Base-by-base conservation (phyloP, 2,797 vertebrate genomes). In the Arnoldichthys spilopterus region DNA sequence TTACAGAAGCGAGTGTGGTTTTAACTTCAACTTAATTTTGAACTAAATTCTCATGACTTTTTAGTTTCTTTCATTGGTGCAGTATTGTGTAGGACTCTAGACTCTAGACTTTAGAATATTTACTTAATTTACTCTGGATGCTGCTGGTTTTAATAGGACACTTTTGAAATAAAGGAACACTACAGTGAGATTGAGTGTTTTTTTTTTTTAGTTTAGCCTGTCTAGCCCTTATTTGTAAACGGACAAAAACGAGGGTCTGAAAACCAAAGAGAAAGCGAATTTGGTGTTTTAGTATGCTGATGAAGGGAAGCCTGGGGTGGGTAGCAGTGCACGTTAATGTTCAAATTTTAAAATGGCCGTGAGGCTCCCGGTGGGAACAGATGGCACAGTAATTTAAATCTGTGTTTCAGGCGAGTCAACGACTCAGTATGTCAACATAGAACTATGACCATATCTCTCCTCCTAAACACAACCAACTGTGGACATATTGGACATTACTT, bases 351-450 rank as follows among this genome's bases (percentile, higher is more conserved):
- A 89, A 84, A 90, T 85, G 88, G 84, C 86, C 84, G 80, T 37
- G 72, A 87, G 89, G 85, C 84, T 84, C 76, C 77, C 81, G 64
- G 83, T 79, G 83, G 84, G 82, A 91, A 85, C 89, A 91, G 89
- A 91, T 92, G 90, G 89, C 74, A 79, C 88, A 82, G 87, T 91
- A 68, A 91, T 91, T 91, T 89, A 87, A 88, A 83, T 88, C 83
- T 86, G 85, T 74, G 86, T 86, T 85, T 90, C 76, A 84, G 82
- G 85, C 90, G 85, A 89, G 85, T 82, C 89, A 84, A 89, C 84
- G 81, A 86, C 88, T 85, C 73, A 75, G 78, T 30, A 28, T 87
- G 89, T 92, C 86, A 88, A 89, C 83, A 87, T 72, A 82, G 82
- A 89, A 45, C 61, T 51, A 53, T 71, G 32, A 32, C 73, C 61